Evolutionary conservation across 2,113 vertebrate genomes (phyloP), one percentile per base, ranked within the genome.

Genomic region (Sebastes schlegelii): DNA sequence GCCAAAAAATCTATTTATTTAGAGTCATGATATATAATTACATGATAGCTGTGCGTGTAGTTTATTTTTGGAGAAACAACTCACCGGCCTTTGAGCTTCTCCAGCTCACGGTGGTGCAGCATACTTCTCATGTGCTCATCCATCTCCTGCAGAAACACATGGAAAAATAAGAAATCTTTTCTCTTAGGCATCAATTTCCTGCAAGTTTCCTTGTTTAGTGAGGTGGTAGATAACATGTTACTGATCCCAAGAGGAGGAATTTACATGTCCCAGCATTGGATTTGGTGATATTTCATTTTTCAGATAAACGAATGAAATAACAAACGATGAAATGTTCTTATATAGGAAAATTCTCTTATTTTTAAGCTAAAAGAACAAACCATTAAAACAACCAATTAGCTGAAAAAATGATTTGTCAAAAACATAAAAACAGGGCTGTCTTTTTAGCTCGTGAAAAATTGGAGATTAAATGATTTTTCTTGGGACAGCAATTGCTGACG

Each of bases 21-120:
- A 21, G 4, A 34, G 16, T 55, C 10, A 45, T 26, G 16, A 49
- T 10, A 7, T 6, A 16, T 10, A 34, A 12, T 21, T 21, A 10
- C 21, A 48, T 19, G 23, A 42, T 49, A 58, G 51, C 8, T 34
- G n/a, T 60, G 63, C 57, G 46, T 64, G 19, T 26, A 12, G 42
- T 45, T 11, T 66, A 21, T 40, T 34, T 69, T 46, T 61, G 9
- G 46, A 10, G 9, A 46, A 51, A 52, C 1, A 34, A 89, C 96
- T 94, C 96, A 99, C 98, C 98, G 96, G 89, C 98, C 98, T 91
- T 96, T 99, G 62, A 99, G 94, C 91, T 98, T 99, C 95, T 99
- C 98, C 93, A 99, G 96, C 90, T 99, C 98, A 62, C 98, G 95
- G 94, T 99, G 98, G 88, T 99, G 98, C 91, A 99, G 95, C 98